A percentile compares a stretch with the other conserved stretches of the same genome.
Conservation (phyloP, 1,140 invertebrate species). For the Eubasilissa regina region DNA sequence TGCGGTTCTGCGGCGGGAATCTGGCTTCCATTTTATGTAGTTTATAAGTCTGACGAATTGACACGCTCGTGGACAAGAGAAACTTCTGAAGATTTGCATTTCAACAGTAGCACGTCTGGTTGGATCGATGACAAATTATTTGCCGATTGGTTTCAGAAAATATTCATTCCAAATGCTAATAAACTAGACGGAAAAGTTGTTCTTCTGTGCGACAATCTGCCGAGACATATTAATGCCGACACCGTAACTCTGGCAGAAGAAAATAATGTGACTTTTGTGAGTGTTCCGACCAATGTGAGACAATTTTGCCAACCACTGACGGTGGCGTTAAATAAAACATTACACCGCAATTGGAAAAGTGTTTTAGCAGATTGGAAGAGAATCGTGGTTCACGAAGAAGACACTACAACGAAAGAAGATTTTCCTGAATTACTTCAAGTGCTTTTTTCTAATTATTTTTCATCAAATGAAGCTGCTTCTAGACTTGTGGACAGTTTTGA, state of each 20-base stretch:
- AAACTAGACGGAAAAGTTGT: background rate
- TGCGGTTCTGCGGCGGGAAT: background rate
- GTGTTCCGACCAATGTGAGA: background rate
- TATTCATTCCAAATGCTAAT: background rate
- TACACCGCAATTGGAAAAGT: background rate
- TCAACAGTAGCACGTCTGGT: background rate
- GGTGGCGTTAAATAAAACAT: background rate
- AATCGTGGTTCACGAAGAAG: background rate
- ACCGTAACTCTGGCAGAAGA: background rate
- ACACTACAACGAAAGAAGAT: background rate
- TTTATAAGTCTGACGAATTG: background rate
- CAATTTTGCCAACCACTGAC: slow-evolving; percentile 1
- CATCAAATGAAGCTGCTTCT: background rate
- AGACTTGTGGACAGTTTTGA: slow-evolving; percentile 1
- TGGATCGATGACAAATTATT: background rate
- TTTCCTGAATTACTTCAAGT: background rate
- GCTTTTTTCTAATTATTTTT: slow-evolving; percentile 1
- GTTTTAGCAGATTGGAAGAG: background rate
- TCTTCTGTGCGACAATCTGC: background rate
- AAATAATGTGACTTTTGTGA: background rate
- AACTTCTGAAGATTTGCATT: background rate
- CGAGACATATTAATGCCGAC: background rate
- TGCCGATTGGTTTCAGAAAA: slow-evolving; percentile 6
- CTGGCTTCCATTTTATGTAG: slow-evolving; percentile 5
- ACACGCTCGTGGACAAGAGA: background rate